Base-by-base conservation (phyloP, 2,888 invertebrate genomes). In the Drosophila demipolita region DNA sequence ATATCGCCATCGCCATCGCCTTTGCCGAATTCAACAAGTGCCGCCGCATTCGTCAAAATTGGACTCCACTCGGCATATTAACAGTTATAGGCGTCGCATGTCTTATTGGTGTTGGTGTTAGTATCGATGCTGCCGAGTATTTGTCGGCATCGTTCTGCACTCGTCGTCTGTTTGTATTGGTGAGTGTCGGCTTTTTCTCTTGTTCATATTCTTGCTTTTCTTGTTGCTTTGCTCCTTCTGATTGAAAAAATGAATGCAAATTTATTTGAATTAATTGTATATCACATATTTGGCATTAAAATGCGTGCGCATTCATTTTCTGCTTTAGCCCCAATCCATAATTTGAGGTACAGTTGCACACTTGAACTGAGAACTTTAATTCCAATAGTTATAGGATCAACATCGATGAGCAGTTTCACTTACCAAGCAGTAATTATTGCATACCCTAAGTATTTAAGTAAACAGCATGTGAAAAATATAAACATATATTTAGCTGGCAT, bases 201-300 rank as follows among this genome's bases (percentile, higher is more conserved):
- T 61, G 26, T 32, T 42, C 12, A 40, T 40, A n/a, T 40, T 40
- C 9, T 20, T 45, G 63, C 15, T 48, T 32, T 26, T 36, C 55
- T n/a, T 52, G 52, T 66, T 45, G 32, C 53, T 65, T 45, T 36
- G 66, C 23, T 36, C 74, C 82, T 86, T 72, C 73, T 78, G 88
- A 86, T 86, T 86, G 83, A 83, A 77, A 78, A 81, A 85, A 63
- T 72, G 60, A 65, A 87, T 87, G 89, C 85, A 87, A 89, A 87
- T 87, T 87, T 87, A 83, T 84, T 75, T 73, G 68, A 73, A 78
- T 75, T 70, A 78, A 76, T 80, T 75, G 80, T 72, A 78, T 83
- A 87, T 82, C 75, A 83, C 80, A 83, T 83, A 76, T 80, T 78
- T 83, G 66, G 62, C 73, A 83, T 87, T 83, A 84, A 83, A 80